Conservation (phyloP, 2,888 invertebrate genomes). For the Cheilosia pagana region DNA sequence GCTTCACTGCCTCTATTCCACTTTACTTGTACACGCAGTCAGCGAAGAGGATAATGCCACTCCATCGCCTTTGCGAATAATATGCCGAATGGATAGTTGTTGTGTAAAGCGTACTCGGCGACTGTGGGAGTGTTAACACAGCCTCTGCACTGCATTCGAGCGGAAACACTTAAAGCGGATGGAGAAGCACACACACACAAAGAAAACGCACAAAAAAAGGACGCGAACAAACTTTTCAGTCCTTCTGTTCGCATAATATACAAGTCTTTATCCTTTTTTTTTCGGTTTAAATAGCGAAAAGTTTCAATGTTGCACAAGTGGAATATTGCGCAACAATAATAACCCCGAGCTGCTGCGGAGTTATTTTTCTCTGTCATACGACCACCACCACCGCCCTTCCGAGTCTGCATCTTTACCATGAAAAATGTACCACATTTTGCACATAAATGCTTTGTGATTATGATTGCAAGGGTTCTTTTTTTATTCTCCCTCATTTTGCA, state of each 20-base stretch:
- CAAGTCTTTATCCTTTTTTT: constrained; percentile 6
- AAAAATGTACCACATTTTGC: constrained; percentile 32
- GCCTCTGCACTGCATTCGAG: constrained; percentile 32
- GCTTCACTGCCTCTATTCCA: background rate
- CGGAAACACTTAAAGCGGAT: constrained; percentile 33
- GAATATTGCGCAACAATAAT: constrained; percentile 40
- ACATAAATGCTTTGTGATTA: constrained; percentile 38
- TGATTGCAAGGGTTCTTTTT: constrained; percentile 13
- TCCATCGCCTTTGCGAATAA: constrained; percentile 38
- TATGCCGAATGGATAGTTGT: constrained; percentile 27
- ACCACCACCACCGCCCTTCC: background rate
- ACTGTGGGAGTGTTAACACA: constrained; percentile 27
- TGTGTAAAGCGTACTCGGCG: background rate
- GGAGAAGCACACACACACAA: background rate
- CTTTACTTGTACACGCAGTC: background rate
- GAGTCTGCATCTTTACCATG: background rate
- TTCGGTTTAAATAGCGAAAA: constrained; percentile 6
- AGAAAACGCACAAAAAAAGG: constrained; percentile 4
- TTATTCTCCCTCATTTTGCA: background rate
- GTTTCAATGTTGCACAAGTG: constrained; percentile 42
- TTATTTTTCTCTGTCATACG: background rate
- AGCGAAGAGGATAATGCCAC: background rate
- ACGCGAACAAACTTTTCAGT: constrained; percentile 8
- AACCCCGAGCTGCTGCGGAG: constrained; percentile 20
- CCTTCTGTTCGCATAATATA: too few species aligned